phyloP scores from a whole-genome alignment of 2,888 invertebrate genomes.

The Glaucopsyche alexis region DNA sequence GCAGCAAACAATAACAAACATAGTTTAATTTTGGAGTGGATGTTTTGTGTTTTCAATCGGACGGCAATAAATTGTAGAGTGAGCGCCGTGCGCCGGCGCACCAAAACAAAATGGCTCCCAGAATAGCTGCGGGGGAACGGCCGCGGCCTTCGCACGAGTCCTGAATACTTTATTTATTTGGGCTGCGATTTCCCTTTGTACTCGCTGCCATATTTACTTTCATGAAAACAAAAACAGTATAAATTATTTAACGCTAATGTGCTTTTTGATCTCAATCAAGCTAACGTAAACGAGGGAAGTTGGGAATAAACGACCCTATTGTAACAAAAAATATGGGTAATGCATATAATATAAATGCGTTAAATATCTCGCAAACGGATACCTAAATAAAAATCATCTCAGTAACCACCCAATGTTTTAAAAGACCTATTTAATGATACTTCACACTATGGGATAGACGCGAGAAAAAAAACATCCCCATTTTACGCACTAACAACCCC shows the following conservation, averaged over 20 bases:
- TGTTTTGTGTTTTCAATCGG: slow-evolving; percentile 13
- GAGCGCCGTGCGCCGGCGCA: slow-evolving; percentile 38
- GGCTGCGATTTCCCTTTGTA: slow-evolving; percentile 4
- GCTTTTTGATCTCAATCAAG: background rate
- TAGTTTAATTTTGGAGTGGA: slow-evolving; percentile 11
- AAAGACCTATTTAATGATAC: no score
- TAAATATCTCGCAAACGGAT: no score
- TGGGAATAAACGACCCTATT: no score
- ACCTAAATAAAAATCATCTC: no score
- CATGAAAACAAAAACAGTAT: background rate
- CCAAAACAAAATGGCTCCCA: slow-evolving; percentile 50
- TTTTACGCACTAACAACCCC: no score
- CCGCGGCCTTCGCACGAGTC: slow-evolving; percentile 47
- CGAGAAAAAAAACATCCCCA: no score
- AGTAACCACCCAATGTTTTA: no score
- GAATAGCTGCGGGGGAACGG: slow-evolving; percentile 44
- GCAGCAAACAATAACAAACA: background rate
- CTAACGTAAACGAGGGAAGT: background rate
- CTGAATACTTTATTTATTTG: slow-evolving; percentile 29
- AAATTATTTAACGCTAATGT: background rate
- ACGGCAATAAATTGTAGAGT: background rate
- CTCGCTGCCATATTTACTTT: background rate
- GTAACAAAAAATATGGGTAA: no score
- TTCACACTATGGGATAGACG: no score
- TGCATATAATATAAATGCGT: no score